phyloP scores from a whole-genome alignment of 2,113 vertebrate species.

The Rana temporaria region DNA sequence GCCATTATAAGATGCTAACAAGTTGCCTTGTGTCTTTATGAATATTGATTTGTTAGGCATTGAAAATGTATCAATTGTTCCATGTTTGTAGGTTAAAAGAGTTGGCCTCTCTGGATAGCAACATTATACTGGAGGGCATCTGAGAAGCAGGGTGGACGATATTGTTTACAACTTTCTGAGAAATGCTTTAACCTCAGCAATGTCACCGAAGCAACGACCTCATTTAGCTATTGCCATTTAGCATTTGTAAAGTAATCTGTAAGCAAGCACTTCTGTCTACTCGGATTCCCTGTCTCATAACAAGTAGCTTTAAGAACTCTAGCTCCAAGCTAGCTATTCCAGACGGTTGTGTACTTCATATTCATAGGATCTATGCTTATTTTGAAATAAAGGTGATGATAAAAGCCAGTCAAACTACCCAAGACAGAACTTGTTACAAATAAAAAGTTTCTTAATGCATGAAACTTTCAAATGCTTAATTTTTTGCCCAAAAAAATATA shows the following conservation, averaged over 20 bases:
- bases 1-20: conserved; percentile 35
- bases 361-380: neutral
- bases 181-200: conserved; percentile 59
- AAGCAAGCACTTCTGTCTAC: conserved; percentile 59
- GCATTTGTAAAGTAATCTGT: conserved; percentile 69
- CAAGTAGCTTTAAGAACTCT: conserved; percentile 35
- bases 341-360: conserved; percentile 8
- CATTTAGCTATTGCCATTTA: conserved; percentile 66
- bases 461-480: too few relatives aligned
- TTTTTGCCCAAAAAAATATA: too few relatives aligned
- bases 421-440: too few relatives aligned
- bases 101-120: neutral
- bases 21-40: conserved; percentile 26
- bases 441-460: too few relatives aligned
- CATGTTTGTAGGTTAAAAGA: conserved; percentile 37
- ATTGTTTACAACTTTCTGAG: conserved; percentile 36
- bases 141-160: conserved; percentile 34
- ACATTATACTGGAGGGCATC: conserved; percentile 55
- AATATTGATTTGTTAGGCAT: conserved; percentile 38
- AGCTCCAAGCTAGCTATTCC: conserved; percentile 1
- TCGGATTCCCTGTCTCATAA: conserved; percentile 42
- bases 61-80: neutral
- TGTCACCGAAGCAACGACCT: conserved; percentile 63
- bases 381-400: neutral
- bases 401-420: too few relatives aligned